phyloP scores from a whole-genome alignment of 2,797 vertebrate genomes.

The Pygocentrus nattereri region DNA sequence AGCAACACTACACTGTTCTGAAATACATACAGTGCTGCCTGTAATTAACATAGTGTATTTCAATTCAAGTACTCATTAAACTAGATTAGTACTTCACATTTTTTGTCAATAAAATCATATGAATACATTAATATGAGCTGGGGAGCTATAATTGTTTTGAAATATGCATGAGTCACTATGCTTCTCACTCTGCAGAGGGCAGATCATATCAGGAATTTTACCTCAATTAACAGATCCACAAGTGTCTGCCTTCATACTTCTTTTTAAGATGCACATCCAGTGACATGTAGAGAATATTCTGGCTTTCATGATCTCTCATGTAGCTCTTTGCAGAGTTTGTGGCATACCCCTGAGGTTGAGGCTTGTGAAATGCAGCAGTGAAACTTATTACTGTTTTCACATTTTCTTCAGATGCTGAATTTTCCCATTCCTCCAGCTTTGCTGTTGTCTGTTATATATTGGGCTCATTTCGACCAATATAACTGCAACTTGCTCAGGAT shows the following conservation, averaged over 20 bases:
- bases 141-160: conserved; percentile 13
- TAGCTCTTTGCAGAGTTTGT: conserved; percentile 27
- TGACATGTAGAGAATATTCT: conserved; percentile 23
- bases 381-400: conserved; percentile 51
- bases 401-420: conserved; percentile 45
- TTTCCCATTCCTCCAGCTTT: conserved; percentile 42
- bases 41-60: not conserved
- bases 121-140: conserved; percentile 18
- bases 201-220: conserved; percentile 17
- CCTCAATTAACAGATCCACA: conserved; percentile 13
- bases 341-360: conserved; percentile 42
- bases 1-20: not conserved
- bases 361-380: conserved; percentile 42
- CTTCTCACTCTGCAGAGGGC: conserved; percentile 15
- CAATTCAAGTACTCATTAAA: not conserved
- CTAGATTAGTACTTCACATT: not conserved
- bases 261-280: conserved; percentile 12
- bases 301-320: conserved; percentile 11
- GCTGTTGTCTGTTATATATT: conserved; percentile 52
- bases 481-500: conserved; percentile 29
- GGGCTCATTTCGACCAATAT: conserved; percentile 43
- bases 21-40: not conserved
- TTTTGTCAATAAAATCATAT: conserved; percentile 22
- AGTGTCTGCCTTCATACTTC: conserved; percentile 1
- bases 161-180: conserved; percentile 23